Percentiles rank a stretch among this genome's conserved stretches.
Evolutionary conservation across 2,888 invertebrate species (phyloP).

Genomic region (Drosophila barbarae): DNA sequence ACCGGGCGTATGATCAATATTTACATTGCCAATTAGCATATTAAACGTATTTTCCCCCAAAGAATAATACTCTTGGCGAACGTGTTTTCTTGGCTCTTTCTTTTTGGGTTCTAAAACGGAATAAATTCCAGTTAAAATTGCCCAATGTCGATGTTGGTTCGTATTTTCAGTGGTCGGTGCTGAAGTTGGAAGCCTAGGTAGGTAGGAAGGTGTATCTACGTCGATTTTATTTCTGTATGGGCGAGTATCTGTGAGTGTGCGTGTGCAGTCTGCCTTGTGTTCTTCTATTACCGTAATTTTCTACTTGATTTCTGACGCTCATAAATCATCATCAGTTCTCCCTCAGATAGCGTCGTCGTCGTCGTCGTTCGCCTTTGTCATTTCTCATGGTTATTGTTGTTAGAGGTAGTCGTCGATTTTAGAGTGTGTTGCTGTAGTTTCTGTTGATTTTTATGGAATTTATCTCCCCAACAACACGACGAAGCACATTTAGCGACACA

Average conservation of each 20-base stretch:
- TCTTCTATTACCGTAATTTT: constrained; percentile 69
- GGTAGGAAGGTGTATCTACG: constrained; percentile 17
- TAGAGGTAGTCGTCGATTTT: constrained; percentile 62
- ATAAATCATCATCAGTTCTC: constrained; percentile 72
- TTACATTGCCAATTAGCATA: constrained; percentile 65
- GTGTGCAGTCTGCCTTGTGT: constrained; percentile 26
- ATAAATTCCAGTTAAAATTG: constrained; percentile 62
- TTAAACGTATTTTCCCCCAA: constrained; percentile 24
- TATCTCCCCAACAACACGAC: constrained; percentile 51
- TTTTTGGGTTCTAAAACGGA: constrained; percentile 20
- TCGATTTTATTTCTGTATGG: background rate
- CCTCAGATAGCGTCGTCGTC: constrained; percentile 54
- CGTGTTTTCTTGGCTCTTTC: constrained; percentile 36
- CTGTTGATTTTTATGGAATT: constrained; percentile 61
- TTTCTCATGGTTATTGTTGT: constrained; percentile 41
- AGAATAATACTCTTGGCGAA: constrained; percentile 17
- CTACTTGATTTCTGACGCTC: constrained; percentile 75
- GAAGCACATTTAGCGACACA: constrained; percentile 64
- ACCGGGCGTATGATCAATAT: constrained; percentile 59
- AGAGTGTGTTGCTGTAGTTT: constrained; percentile 34
- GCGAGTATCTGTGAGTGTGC: constrained; percentile 5
- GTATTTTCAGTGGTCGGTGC: constrained; percentile 5
- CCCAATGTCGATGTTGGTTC: constrained; percentile 30
- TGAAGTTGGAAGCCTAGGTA: constrained; percentile 10
- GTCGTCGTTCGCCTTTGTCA: constrained; percentile 35